Conservation (phyloP, 2,113 vertebrate species). For the Paramormyrops kingsleyae region DNA sequence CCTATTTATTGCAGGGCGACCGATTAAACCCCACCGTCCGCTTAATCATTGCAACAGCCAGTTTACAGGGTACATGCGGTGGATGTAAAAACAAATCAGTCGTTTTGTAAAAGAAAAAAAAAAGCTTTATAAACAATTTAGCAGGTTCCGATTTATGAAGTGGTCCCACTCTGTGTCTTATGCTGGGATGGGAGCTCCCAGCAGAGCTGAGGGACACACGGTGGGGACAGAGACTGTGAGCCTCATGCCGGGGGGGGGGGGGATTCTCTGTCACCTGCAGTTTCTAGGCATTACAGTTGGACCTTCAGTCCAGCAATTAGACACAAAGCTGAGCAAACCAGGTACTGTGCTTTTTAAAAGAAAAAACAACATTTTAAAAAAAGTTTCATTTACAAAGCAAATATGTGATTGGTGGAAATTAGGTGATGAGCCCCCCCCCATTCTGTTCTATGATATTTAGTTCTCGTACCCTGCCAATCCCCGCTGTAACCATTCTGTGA, state of each 20-base stretch:
- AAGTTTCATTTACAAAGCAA: neutral
- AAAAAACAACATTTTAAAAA: neutral
- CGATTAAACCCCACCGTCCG: neutral
- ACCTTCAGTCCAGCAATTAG: neutral
- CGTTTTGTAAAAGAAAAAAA: neutral
- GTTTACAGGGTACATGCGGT: neutral
- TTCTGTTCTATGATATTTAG: neutral
- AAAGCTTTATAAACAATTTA: neutral
- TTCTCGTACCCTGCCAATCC: neutral
- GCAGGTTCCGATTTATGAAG: neutral
- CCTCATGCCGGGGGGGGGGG: neutral
- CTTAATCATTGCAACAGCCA: neutral
- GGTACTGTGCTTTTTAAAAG: neutral
- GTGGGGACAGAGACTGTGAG: neutral
- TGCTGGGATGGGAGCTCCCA: neutral
- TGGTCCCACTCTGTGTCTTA: neutral
- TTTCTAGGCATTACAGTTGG: neutral
- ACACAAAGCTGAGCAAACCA: neutral
- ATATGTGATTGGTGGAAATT: neutral
- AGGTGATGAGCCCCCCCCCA: neutral
- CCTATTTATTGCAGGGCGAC: neutral
- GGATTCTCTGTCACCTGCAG: neutral
- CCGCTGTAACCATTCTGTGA: neutral
- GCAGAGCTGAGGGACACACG: neutral
- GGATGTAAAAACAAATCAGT: neutral